phyloP scores from a whole-genome alignment of 2,888 invertebrate species.

The Pilophorus perplexus region DNA sequence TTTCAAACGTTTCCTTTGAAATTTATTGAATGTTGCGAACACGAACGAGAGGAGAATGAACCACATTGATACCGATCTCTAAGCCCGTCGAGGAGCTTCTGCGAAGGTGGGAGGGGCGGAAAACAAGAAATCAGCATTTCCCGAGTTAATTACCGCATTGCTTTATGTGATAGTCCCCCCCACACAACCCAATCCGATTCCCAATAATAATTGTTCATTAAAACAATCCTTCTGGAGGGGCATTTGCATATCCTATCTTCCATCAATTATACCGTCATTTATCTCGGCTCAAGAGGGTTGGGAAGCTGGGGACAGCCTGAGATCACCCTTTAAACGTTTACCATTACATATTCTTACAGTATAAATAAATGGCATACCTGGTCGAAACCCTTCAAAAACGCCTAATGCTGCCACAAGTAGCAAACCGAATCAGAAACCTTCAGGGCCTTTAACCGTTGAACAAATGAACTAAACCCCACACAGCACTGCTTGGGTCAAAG shows the following conservation, averaged over 20 bases:
- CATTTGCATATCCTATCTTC: slow-evolving; percentile 42
- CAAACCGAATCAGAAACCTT: no score
- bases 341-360: no score
- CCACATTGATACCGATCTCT: slow-evolving; percentile 39
- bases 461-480: no score
- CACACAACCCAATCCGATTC: slow-evolving; percentile 5
- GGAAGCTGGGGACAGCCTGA: not conserved
- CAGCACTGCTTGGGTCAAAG: no score
- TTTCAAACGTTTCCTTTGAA: slow-evolving; percentile 16
- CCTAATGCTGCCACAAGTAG: no score
- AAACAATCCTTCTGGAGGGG: slow-evolving; percentile 38
- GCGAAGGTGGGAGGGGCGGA: not conserved
- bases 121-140: slow-evolving; percentile 39
- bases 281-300: slow-evolving; percentile 24
- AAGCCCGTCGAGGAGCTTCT: not conserved
- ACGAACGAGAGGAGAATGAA: slow-evolving; percentile 34
- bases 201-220: slow-evolving; percentile 44
- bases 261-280: slow-evolving; percentile 43
- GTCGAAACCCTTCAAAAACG: no score
- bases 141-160: slow-evolving; percentile 40
- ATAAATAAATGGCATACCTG: no score
- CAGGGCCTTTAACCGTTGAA: no score
- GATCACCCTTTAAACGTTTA: not conserved
- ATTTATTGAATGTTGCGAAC: slow-evolving; percentile 38
- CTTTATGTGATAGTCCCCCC: slow-evolving; percentile 35